These are phyloP conservation scores for Standfussiana lucernea DNA, from an alignment of 2,888 invertebrate genomes.

Conservation along the genomic window DNA sequence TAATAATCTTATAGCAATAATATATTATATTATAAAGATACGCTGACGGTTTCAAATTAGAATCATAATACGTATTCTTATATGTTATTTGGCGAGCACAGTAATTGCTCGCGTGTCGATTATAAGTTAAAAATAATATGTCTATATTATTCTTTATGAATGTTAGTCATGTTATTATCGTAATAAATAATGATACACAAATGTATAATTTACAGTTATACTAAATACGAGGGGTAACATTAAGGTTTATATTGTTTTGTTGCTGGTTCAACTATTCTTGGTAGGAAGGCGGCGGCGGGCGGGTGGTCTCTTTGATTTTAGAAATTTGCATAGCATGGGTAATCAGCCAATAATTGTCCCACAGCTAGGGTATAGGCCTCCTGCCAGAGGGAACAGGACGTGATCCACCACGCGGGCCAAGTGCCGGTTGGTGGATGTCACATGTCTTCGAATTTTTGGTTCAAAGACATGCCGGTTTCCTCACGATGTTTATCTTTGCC, in stretches of 20 bases:
- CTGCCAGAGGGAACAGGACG: not conserved
- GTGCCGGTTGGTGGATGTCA: not conserved
- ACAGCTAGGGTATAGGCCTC: not conserved
- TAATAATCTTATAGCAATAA: slow-evolving; percentile 46
- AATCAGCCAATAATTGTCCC: not conserved
- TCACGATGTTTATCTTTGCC: no score
- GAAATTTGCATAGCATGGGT: slow-evolving; percentile 4
- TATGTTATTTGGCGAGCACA: slow-evolving; percentile 80
- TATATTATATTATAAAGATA: slow-evolving; percentile 75
- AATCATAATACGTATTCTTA: slow-evolving; percentile 82
- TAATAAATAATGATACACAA: slow-evolving; percentile 78
- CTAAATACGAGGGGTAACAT: slow-evolving; percentile 57
- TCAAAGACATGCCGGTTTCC: no score
- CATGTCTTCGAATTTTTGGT: no score
- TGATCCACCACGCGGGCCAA: not conserved
- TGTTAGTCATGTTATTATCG: slow-evolving; percentile 80
- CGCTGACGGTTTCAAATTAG: slow-evolving; percentile 78
- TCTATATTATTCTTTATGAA: slow-evolving; percentile 77
- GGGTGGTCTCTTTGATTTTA: not conserved
- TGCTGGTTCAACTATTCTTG: slow-evolving; percentile 17
- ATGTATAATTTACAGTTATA: slow-evolving; percentile 67
- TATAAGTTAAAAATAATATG: slow-evolving; percentile 80
- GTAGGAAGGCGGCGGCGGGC: slow-evolving; percentile 1
- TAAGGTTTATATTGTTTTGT: slow-evolving; percentile 39
- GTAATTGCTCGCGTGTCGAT: slow-evolving; percentile 83